phyloP scores from a whole-genome alignment of 2,797 vertebrate species.

The Geotrypetes seraphini region DNA sequence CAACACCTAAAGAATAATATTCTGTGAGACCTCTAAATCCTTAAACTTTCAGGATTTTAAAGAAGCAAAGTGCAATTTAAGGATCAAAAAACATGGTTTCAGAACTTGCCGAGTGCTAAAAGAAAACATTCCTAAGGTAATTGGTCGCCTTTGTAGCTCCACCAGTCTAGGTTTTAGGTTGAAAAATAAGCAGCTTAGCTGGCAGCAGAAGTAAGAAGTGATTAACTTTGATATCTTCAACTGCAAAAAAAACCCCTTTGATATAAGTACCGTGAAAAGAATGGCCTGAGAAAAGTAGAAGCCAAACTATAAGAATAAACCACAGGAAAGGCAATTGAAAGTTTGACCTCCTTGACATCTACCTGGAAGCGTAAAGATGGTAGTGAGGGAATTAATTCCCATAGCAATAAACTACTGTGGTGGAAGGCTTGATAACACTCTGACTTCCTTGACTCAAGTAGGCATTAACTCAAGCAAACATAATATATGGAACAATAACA shows the following conservation, averaged over 20 bases:
- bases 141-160: background rate
- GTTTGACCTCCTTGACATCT: background rate
- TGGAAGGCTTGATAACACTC: background rate
- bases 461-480: background rate
- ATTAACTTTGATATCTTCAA: background rate
- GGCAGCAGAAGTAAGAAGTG: conserved; percentile 1
- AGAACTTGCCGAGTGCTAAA: too few species aligned
- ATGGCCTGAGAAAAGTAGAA: background rate
- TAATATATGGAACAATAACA: background rate
- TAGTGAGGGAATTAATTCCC: background rate
- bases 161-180: background rate
- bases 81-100: background rate
- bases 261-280: background rate
- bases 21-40: background rate
- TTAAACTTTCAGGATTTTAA: background rate
- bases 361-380: background rate
- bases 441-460: background rate
- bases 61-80: background rate
- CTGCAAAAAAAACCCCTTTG: background rate
- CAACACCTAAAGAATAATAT: too few species aligned
- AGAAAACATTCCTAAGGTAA: background rate
- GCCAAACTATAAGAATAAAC: background rate
- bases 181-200: background rate
- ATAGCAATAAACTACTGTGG: background rate
- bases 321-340: background rate